Evolutionary conservation across 1,140 invertebrate genomes (phyloP), one percentile per base, ranked within the genome.

Genomic region (Panagrolaimus sp.): DNA sequence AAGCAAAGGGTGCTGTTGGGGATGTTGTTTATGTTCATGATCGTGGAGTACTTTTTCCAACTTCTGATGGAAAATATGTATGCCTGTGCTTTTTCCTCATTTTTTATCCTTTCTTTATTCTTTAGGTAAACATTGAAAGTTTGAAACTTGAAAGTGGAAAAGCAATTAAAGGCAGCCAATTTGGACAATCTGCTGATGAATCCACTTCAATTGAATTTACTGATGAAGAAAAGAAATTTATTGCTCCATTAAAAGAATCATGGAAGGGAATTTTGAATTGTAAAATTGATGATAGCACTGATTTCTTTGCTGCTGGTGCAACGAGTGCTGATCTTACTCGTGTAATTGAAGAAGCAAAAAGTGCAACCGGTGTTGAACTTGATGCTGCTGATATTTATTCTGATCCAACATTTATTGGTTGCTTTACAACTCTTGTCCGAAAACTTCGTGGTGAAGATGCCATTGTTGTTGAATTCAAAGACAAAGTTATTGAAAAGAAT

Each of bases 261-360:
- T 97, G 94, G 94, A 87, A 88, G 68, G 87, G 88, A 7, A 96
- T 97, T 76, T 84, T 97, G 0, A 89, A 89, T 72, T 88, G 90
- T 0, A 68, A 83, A 27, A 87, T 96, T 4, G 88, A 89, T 1
- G 86, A 89, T 1, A 87, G 89, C 0, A 92, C 91, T 0, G 92
- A 97, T 82, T 96, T 97, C 83, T 96, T 98, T 83, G 88, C 88
- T 11, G 88, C 87, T 46, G 94, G 94, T 27, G 94, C 91, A 0
- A 95, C 92, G 9, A 96, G 81, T 51, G 78, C 97, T 92, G 93
- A 97, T 83, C 92, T 97, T 9, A 92, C 94, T 0, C 88, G 89
- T 86, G 88, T 84, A 70, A 89, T 97, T 0, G 94, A 96, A 85
- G 92, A 96, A 85, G 86, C 95, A 0, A 93, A 92, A 83, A 90